A percentile compares a stretch with the other conserved stretches of the same genome.
These are phyloP conservation scores for Sprattus sprattus DNA, from an alignment of 2,113 vertebrate species.

Conservation along the genomic window DNA sequence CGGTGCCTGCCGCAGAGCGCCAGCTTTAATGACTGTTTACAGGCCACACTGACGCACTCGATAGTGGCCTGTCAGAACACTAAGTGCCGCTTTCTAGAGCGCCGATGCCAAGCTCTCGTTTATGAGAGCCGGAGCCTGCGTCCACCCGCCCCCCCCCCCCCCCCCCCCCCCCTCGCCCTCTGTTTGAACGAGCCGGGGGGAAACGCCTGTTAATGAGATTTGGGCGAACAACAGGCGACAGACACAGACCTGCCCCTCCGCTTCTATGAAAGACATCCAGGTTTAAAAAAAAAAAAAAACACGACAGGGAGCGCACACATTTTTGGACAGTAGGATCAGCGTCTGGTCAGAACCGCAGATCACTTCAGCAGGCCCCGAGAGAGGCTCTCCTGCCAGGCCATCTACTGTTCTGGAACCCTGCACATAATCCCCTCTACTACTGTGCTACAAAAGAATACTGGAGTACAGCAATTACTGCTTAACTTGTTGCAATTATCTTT, in stretches of 20 bases:
- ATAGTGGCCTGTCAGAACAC: slow-evolving; percentile 45
- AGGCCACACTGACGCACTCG: slow-evolving; percentile 25
- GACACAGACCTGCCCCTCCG: neutral
- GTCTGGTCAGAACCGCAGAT: neutral
- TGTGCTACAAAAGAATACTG: neutral
- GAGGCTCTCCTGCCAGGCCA: neutral
- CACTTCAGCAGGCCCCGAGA: neutral
- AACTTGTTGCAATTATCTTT: neutral
- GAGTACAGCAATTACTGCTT: neutral
- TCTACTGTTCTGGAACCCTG: neutral
- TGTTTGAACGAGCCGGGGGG: neutral
- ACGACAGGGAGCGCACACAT: neutral
- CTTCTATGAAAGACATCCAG: neutral
- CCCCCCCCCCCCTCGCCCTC: neutral
- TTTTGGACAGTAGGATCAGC: neutral
- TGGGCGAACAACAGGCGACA: neutral
- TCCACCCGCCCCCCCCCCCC: neutral
- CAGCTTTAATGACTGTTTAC: slow-evolving; percentile 62
- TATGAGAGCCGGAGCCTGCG: neutral
- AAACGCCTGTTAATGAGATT: neutral
- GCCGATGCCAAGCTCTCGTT: slow-evolving; percentile 28
- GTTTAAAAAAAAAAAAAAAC: neutral
- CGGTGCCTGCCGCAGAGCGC: slow-evolving; percentile 23
- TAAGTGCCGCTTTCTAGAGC: slow-evolving; percentile 29
- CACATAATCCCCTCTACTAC: neutral